Evolutionary conservation across 2,797 vertebrate genomes (phyloP).

Genomic region (Ataeniobius toweri): DNA sequence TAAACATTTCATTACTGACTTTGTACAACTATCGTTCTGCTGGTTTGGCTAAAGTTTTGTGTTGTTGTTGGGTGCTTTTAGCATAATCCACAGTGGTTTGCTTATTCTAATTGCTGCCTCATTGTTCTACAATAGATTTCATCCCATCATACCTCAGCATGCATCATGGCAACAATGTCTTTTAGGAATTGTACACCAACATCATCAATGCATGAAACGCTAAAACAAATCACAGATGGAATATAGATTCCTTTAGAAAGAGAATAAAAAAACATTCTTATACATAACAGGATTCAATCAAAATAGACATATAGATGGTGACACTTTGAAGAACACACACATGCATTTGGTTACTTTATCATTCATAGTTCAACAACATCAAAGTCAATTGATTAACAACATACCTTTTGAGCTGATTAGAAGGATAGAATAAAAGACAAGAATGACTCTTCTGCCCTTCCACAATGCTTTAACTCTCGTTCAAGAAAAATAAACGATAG

Average conservation of each 20-base stretch:
- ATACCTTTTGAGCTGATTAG: slow-evolving; percentile 29
- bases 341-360: slow-evolving; percentile 17
- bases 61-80: too few species aligned
- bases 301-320: not conserved
- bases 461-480: slow-evolving; percentile 20
- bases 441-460: slow-evolving; percentile 25
- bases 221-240: too few species aligned
- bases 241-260: not conserved
- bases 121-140: too few species aligned
- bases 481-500: slow-evolving; percentile 6
- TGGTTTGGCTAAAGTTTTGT: too few species aligned
- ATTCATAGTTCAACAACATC: slow-evolving; percentile 24
- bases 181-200: too few species aligned
- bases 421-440: slow-evolving; percentile 23
- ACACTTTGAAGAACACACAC: slow-evolving; percentile 11
- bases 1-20: too few species aligned
- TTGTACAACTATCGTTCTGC: too few species aligned
- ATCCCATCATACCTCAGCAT: not conserved
- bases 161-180: not conserved
- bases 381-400: slow-evolving; percentile 18
- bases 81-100: too few species aligned
- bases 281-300: not conserved
- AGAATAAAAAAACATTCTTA: not conserved
- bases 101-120: too few species aligned
- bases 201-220: too few species aligned